These are phyloP conservation scores for Synergus laeviventris DNA, from an alignment of 2,888 invertebrate species.

Conservation along the genomic window DNA sequence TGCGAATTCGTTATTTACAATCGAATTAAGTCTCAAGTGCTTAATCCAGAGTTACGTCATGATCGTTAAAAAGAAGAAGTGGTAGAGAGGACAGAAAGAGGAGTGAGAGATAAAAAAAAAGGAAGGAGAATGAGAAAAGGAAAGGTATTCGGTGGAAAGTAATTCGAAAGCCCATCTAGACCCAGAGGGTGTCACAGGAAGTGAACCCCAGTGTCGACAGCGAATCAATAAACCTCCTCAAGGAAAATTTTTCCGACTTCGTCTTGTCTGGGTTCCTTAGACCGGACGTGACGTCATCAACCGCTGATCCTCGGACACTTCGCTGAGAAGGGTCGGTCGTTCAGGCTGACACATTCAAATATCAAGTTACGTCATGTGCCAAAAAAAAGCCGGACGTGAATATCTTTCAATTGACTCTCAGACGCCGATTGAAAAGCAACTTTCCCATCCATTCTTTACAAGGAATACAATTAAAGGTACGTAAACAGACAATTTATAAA, in stretches of 20 bases:
- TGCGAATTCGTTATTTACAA: slow-evolving; percentile 10
- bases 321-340: slow-evolving; percentile 4
- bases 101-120: not conserved
- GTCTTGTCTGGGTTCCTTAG: slow-evolving; percentile 44
- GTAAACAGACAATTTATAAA: too few species aligned
- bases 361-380: slow-evolving; percentile 17
- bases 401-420: slow-evolving; percentile 7
- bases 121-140: slow-evolving; percentile 2
- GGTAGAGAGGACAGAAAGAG: slow-evolving; percentile 40
- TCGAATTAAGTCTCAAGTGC: not conserved
- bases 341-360: slow-evolving; percentile 5
- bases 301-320: slow-evolving; percentile 42
- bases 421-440: not conserved
- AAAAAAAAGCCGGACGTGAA: not conserved
- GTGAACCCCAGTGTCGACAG: slow-evolving; percentile 60
- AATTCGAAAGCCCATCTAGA: slow-evolving; percentile 60
- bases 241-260: slow-evolving; percentile 53
- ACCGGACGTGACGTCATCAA: slow-evolving; percentile 56
- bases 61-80: slow-evolving; percentile 16
- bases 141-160: slow-evolving; percentile 47
- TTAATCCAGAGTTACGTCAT: slow-evolving; percentile 3
- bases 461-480: too few species aligned
- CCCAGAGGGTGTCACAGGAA: slow-evolving; percentile 59
- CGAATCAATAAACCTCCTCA: slow-evolving; percentile 60
- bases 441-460: not conserved